Percentiles rank a stretch among this genome's conserved stretches.
Evolutionary conservation across 2,113 vertebrate genomes (phyloP).

Genomic region (Hydropotes inermis): DNA sequence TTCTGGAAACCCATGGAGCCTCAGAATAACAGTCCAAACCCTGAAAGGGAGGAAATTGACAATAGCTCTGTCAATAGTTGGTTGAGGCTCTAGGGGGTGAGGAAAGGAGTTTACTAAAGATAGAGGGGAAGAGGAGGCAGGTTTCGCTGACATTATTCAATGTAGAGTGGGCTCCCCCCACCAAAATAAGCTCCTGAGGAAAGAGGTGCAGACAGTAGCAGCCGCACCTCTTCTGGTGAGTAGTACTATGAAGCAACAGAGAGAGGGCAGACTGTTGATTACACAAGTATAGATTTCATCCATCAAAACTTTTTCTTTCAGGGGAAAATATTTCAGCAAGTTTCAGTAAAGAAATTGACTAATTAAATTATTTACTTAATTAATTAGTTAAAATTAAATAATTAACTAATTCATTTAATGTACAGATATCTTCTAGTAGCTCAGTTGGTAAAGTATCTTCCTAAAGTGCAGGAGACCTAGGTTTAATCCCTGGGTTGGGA

Average conservation of each 20-base stretch:
- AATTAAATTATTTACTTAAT: not conserved
- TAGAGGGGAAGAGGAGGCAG: accelerated
- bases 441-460: not conserved
- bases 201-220: not conserved
- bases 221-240: not conserved
- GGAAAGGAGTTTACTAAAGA: not conserved
- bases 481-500: not conserved
- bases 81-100: not conserved
- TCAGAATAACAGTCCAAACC: not conserved
- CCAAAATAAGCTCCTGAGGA: not conserved
- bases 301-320: not conserved
- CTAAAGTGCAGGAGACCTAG: not conserved
- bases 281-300: not conserved
- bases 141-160: not conserved
- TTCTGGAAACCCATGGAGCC: not conserved
- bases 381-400: not conserved
- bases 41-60: not conserved
- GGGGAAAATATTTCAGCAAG: not conserved
- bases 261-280: not conserved
- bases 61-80: not conserved
- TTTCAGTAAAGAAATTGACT: not conserved
- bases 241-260: accelerated
- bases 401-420: not conserved
- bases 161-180: accelerated
- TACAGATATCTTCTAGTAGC: not conserved